Evolutionary conservation across 2,797 vertebrate species (phyloP), one percentile per base, ranked within the genome.

Genomic region (Galagoides demidoff): DNA sequence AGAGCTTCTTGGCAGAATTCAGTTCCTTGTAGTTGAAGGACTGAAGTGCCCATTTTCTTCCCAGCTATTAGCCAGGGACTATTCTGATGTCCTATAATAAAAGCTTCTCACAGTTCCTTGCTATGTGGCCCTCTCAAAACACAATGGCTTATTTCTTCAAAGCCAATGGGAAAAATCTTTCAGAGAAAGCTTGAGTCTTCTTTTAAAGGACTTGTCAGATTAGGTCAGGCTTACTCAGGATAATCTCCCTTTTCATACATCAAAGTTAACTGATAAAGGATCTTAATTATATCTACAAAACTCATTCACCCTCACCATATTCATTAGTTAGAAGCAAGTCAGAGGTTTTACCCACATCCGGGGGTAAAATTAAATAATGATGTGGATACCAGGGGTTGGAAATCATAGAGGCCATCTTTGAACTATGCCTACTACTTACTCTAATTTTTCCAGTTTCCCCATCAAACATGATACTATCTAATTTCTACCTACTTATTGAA

Each of bases 191-290:
- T 14, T 29, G 55, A 76, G 29, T 39, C n/a, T 9, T 85, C 20
- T 71, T 92, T 45, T 66, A 87, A 86, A 93, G 17, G 49, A 73
- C n/a, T 55, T 95, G 70, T 66, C 84, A 68, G 57, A 71, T 49
- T 57, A 59, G 45, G 63, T 85, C n/a, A 74, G 57, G 27, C 7
- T 74, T 13, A 59, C 4, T 20, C 49, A 43, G 45, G 77, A 79
- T 66, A 64, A 89, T 31, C 9, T 43, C 52, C 31, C 34, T 64
- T 73, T 82, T 59, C 61, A 37, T 34, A 90, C 74, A n/a, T 92
- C 73, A 89, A 39, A 64, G 64, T 66, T 49, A 81, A 88, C 45
- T 45, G 66, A 85, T 59, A 23, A 85, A 13, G 14, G 66, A 68
- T 68, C 64, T 81, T 85, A 92, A 82, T 64, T 90, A 37, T 64